Evolutionary conservation across 2,888 invertebrate species (phyloP).

Genomic region (Philereme transversata): DNA sequence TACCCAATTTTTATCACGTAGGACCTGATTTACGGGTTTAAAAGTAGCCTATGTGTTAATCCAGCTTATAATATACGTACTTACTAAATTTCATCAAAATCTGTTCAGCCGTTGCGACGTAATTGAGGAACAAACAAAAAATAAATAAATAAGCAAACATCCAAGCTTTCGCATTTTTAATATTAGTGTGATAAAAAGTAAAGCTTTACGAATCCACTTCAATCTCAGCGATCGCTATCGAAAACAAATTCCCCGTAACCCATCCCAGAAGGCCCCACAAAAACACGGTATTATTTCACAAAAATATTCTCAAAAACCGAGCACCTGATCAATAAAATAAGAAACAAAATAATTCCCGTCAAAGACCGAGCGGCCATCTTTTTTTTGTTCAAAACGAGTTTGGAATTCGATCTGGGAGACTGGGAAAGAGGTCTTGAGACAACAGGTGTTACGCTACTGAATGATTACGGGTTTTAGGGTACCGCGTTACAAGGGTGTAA

Average conservation of each 20-base stretch:
- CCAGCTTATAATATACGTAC: no score
- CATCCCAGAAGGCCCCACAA: conserved; percentile 30
- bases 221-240: conserved; percentile 15
- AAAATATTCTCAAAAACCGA: conserved; percentile 42
- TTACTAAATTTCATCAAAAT: no score
- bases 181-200: background rate
- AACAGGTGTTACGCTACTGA: conserved; percentile 75
- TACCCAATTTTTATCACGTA: no score
- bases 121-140: no score
- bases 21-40: no score
- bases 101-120: no score
- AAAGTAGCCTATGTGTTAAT: no score
- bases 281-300: conserved; percentile 41
- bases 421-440: conserved; percentile 67
- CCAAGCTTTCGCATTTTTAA: no score
- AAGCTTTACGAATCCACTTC: conserved; percentile 3
- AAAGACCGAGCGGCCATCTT: conserved; percentile 51
- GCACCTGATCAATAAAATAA: conserved; percentile 60
- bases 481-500: conserved; percentile 10
- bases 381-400: conserved; percentile 69
- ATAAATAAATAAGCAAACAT: no score
- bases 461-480: conserved; percentile 46
- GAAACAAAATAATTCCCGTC: conserved; percentile 61
- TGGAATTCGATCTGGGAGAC: conserved; percentile 48
- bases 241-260: conserved; percentile 14